phyloP scores from a whole-genome alignment of 2,888 invertebrate species.

The Anticlea derivata region DNA sequence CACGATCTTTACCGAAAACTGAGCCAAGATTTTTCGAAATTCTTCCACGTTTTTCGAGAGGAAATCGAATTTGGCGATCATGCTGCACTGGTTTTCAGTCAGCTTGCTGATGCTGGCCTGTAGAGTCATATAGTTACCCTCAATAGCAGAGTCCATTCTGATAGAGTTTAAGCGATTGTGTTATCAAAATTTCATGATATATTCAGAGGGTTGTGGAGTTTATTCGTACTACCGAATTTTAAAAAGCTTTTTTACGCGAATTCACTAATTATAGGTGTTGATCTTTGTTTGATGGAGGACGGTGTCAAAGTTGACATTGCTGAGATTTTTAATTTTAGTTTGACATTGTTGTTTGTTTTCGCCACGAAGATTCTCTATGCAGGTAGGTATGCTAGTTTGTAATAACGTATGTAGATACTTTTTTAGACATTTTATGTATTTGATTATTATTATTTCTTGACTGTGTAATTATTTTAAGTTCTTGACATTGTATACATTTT shows the following conservation, averaged over 20 bases:
- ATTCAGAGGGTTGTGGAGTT: background rate
- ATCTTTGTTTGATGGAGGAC: constrained; percentile 6
- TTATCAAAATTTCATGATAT: constrained; percentile 30
- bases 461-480: too few species aligned
- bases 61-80: constrained; percentile 60
- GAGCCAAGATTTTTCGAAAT: constrained; percentile 47
- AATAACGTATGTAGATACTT: too few species aligned
- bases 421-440: too few species aligned
- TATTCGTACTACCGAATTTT: constrained; percentile 7
- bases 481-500: too few species aligned
- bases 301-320: constrained; percentile 12
- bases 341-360: too few species aligned
- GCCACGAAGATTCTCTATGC: too few species aligned
- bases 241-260: constrained; percentile 1
- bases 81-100: constrained; percentile 51
- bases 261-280: constrained; percentile 10
- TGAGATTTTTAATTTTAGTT: constrained; percentile 1
- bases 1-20: constrained; percentile 58
- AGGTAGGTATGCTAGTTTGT: too few species aligned
- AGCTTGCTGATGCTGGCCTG: constrained; percentile 61
- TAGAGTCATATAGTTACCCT: constrained; percentile 37
- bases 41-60: constrained; percentile 62
- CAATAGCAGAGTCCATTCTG: constrained; percentile 22
- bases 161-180: background rate
- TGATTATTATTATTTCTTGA: too few species aligned